These are phyloP conservation scores for Kryphioiulus occultus DNA, from an alignment of 2,888 invertebrate species.

Conservation along the genomic window DNA sequence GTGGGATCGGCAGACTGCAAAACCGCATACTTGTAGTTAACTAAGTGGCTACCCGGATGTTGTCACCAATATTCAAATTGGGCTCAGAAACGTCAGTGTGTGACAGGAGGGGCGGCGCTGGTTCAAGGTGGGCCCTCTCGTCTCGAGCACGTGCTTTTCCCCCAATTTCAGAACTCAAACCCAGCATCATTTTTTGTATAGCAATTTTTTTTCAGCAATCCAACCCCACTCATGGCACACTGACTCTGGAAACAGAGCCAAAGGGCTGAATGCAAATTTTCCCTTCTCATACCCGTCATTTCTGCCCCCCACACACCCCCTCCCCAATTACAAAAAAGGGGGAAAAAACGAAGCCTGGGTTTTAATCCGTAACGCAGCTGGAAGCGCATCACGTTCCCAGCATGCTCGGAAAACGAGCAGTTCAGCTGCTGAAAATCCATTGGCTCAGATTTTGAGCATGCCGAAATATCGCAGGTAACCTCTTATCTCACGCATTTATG, in stretches of 20 bases:
- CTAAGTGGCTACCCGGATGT: constrained; percentile 12
- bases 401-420: constrained; percentile 4
- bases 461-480: not conserved
- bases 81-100: not conserved
- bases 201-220: not conserved
- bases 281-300: not conserved
- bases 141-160: not conserved
- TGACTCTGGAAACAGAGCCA: not conserved
- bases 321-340: not conserved
- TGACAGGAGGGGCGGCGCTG: not conserved
- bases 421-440: constrained; percentile 25
- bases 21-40: not conserved
- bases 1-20: not conserved
- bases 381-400: constrained; percentile 30
- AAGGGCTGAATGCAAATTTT: constrained; percentile 7
- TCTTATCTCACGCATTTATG: not conserved
- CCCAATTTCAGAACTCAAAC: too few species aligned
- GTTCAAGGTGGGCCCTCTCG: not conserved
- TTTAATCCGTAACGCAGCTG: constrained; percentile 35
- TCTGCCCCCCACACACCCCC: not conserved
- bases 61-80: not conserved
- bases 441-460: not conserved
- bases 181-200: too few species aligned
- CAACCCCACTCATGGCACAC: not conserved
- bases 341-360: not conserved